These are phyloP conservation scores for Meriones psammophilus DNA, from an alignment of 2,797 vertebrate species.

Conservation along the genomic window DNA sequence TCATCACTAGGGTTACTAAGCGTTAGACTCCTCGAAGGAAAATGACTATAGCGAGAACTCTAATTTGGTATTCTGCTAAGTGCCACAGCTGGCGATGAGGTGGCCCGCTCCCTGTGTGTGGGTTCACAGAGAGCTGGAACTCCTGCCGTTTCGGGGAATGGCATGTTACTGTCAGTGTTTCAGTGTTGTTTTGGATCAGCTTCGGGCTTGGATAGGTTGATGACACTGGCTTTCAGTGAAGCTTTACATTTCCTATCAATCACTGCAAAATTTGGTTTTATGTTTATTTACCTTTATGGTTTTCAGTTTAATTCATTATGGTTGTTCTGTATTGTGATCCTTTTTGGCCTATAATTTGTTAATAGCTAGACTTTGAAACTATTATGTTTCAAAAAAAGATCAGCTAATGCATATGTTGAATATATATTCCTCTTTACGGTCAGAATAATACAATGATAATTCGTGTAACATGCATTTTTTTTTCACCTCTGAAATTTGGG, in stretches of 20 bases:
- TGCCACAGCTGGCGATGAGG: background rate
- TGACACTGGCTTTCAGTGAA: slow-evolving; percentile 50
- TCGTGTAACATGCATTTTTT: background rate
- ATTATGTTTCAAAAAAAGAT: background rate
- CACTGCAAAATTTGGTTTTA: slow-evolving; percentile 27
- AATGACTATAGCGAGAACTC: background rate
- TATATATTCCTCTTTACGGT: too few relatives aligned
- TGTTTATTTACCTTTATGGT: slow-evolving; percentile 50
- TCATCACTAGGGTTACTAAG: slow-evolving; percentile 1
- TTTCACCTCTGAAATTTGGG: slow-evolving; percentile 15
- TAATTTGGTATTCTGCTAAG: background rate
- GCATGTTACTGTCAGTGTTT: background rate
- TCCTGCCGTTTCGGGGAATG: background rate
- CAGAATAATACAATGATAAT: background rate
- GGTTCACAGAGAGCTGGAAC: background rate
- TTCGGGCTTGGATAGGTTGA: slow-evolving; percentile 38
- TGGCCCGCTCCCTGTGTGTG: rapidly evolving
- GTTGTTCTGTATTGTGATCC: background rate
- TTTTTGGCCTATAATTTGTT: background rate
- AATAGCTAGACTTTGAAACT: slow-evolving; percentile 45
- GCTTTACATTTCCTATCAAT: slow-evolving; percentile 58
- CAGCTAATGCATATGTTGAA: too few relatives aligned
- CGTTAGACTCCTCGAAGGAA: background rate
- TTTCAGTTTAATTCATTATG: slow-evolving; percentile 40
- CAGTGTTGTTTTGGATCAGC: slow-evolving; percentile 4